These are phyloP conservation scores for Amblyjoppa proteus DNA, from an alignment of 2,888 invertebrate genomes.

Conservation along the genomic window DNA sequence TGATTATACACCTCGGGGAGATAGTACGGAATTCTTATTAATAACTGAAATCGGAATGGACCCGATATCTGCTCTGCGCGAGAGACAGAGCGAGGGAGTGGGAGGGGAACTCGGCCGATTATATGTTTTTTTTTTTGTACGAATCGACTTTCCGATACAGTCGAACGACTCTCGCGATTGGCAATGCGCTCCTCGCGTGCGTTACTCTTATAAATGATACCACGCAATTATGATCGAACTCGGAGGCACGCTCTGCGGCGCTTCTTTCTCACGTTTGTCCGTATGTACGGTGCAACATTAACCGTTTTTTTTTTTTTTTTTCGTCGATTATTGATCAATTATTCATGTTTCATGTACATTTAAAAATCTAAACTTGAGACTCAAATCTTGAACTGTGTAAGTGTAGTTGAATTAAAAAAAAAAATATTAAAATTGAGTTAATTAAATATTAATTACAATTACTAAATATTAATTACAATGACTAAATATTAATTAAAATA, in stretches of 20 bases:
- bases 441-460: neutral
- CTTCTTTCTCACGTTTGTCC: slow-evolving; percentile 17
- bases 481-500: too few relatives aligned
- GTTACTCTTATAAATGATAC: slow-evolving; percentile 36
- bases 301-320: slow-evolving; percentile 13
- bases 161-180: slow-evolving; percentile 32
- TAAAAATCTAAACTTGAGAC: neutral
- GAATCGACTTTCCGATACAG: slow-evolving; percentile 33
- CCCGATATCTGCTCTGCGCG: slow-evolving; percentile 28
- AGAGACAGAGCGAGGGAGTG: neutral
- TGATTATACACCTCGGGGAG: slow-evolving; percentile 74
- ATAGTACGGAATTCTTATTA: slow-evolving; percentile 73
- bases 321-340: slow-evolving; percentile 1
- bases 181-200: slow-evolving; percentile 56
- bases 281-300: neutral
- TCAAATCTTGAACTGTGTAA: neutral
- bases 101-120: slow-evolving; percentile 14
- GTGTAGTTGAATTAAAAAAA: neutral
- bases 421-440: neutral
- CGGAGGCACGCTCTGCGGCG: slow-evolving; percentile 17
- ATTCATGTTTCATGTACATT: neutral
- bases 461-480: too few relatives aligned
- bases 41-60: slow-evolving; percentile 72
- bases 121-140: slow-evolving; percentile 30
- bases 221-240: slow-evolving; percentile 56